These are phyloP conservation scores for Linnaemya vulpina DNA, from an alignment of 2,888 invertebrate genomes.

Conservation along the genomic window DNA sequence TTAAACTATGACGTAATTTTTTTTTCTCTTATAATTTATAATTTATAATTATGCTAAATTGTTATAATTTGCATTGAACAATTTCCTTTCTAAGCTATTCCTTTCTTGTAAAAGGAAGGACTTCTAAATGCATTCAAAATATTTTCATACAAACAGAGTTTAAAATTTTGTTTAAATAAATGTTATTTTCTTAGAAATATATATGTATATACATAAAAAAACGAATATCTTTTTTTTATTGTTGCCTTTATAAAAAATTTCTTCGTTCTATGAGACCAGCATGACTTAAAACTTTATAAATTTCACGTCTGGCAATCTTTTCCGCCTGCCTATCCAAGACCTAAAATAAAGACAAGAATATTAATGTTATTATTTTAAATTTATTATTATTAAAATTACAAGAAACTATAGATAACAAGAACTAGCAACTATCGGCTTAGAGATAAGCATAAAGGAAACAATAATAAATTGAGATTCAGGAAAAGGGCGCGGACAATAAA, in stretches of 20 bases:
- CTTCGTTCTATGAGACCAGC: conserved; percentile 85
- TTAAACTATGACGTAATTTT: conserved; percentile 57
- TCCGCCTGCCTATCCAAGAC: conserved; percentile 86
- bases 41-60: conserved; percentile 15
- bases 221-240: neutral
- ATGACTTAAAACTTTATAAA: conserved; percentile 86
- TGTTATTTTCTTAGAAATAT: conserved; percentile 49
- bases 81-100: conserved; percentile 21
- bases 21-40: conserved; percentile 18
- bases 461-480: no score
- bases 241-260: conserved; percentile 66
- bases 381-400: no score
- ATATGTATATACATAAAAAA: neutral
- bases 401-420: no score
- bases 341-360: conserved; percentile 77
- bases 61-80: conserved; percentile 35
- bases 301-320: conserved; percentile 85
- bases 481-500: no score
- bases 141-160: conserved; percentile 15
- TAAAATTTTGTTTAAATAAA: conserved; percentile 54
- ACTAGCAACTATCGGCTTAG: no score
- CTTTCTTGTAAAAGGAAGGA: conserved; percentile 4
- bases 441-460: no score
- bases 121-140: conserved; percentile 41
- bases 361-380: no score